Conservation (phyloP, 2,888 invertebrate genomes). For the Brenthis ino region DNA sequence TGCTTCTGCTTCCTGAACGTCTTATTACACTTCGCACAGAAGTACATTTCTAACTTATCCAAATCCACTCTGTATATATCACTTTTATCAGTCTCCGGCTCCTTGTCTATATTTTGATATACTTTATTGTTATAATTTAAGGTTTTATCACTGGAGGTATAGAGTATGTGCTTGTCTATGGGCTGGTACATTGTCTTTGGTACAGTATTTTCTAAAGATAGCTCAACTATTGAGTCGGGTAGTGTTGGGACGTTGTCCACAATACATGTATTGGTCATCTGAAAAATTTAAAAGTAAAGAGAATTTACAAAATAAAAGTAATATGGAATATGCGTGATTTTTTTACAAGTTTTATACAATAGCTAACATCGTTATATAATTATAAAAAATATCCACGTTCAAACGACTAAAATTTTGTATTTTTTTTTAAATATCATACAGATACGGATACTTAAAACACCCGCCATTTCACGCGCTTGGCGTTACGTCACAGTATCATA, state of each 20-base stretch:
- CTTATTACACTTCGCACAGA: conserved; percentile 75
- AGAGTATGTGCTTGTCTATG: conserved; percentile 70
- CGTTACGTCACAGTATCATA: too few relatives aligned
- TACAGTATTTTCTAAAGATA: conserved; percentile 71
- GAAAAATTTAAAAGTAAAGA: conserved; percentile 35
- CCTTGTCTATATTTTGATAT: conserved; percentile 65
- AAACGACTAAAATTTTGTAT: too few relatives aligned
- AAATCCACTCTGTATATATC: conserved; percentile 60
- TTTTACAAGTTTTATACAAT: too few relatives aligned
- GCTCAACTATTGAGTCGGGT: conserved; percentile 75
- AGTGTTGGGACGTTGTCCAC: conserved; percentile 71
- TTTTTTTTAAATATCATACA: too few relatives aligned
- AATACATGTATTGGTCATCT: conserved; percentile 75
- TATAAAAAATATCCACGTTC: too few relatives aligned
- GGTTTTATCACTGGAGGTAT: conserved; percentile 65
- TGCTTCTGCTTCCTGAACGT: conserved; percentile 85
- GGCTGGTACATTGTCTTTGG: conserved; percentile 74
- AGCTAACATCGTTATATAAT: too few relatives aligned
- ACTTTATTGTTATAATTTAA: conserved; percentile 61
- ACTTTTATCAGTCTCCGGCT: conserved; percentile 54
- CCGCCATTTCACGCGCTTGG: too few relatives aligned
- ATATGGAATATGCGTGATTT: too few relatives aligned
- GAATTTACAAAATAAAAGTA: too few relatives aligned
- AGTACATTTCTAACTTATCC: conserved; percentile 64
- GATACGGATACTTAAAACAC: too few relatives aligned